A percentile compares a stretch with the other conserved stretches of the same genome.
These are phyloP conservation scores for Hassar affinis DNA, from an alignment of 2,113 vertebrate species.

Conservation along the genomic window DNA sequence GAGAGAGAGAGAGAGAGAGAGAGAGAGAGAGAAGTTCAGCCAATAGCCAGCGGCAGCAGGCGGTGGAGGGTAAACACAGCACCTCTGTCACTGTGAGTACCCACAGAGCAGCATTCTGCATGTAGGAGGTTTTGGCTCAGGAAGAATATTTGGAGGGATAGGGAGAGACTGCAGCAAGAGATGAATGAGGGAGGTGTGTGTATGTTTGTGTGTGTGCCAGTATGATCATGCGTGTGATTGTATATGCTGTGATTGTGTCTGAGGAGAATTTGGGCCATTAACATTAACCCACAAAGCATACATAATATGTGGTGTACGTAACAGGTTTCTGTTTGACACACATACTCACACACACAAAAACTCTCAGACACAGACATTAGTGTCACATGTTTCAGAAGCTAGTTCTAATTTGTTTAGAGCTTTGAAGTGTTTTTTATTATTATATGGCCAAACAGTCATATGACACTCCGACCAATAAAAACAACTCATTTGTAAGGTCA, in stretches of 20 bases:
- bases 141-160: constrained; percentile 30
- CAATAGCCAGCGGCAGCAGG: constrained; percentile 23
- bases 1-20: no score
- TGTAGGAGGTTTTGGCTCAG: constrained; percentile 46
- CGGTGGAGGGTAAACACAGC: constrained; percentile 46
- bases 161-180: constrained; percentile 8
- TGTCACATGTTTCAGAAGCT: neutral
- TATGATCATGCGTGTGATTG: neutral
- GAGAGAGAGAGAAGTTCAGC: neutral
- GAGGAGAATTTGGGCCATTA: constrained; percentile 39
- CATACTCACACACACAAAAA: constrained; percentile 18
- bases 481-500: constrained; percentile 39
- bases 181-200: neutral
- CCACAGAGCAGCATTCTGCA: constrained; percentile 36
- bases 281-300: constrained; percentile 21
- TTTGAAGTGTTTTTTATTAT: constrained; percentile 14
- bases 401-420: constrained; percentile 43
- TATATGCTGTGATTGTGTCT: neutral
- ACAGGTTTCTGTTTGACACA: neutral
- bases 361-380: neutral
- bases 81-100: constrained; percentile 36
- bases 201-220: constrained; percentile 8
- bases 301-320: neutral
- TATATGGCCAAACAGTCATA: neutral
- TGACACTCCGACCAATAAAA: constrained; percentile 26